A percentile compares a stretch with the other conserved stretches of the same genome.
Conservation (phyloP, 2,888 invertebrate species). For the Himalopsyche japonica region DNA sequence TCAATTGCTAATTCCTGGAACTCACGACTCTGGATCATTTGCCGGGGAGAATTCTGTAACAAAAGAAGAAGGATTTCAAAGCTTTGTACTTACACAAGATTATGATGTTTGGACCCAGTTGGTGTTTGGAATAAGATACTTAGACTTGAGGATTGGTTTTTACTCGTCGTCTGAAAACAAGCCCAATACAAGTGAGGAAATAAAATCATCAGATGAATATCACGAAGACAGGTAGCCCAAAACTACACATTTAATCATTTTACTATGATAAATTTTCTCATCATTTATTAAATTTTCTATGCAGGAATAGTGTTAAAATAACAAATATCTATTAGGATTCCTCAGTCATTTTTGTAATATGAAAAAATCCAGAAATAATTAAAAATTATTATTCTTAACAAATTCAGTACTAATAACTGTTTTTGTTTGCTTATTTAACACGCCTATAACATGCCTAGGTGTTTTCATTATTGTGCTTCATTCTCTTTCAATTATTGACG, state of each 20-base stretch:
- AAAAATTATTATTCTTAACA: no score
- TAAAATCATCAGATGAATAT: background rate
- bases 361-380: no score
- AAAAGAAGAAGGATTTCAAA: conserved; percentile 51
- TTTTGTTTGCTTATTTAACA: no score
- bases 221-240: conserved; percentile 9
- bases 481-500: no score
- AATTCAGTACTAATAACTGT: no score
- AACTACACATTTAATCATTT: no score
- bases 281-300: background rate
- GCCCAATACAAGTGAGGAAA: background rate
- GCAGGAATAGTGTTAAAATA: background rate
- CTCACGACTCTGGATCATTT: conserved; percentile 59
- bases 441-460: no score
- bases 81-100: conserved; percentile 67
- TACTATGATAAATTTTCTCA: background rate
- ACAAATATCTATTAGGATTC: no score
- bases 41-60: conserved; percentile 58
- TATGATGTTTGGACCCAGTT: conserved; percentile 81
- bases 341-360: no score
- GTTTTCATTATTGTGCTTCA: no score
- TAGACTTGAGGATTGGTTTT: conserved; percentile 79
- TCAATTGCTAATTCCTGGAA: conserved; percentile 57
- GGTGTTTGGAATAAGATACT: conserved; percentile 79
- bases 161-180: background rate